These are phyloP conservation scores for Phrynocephalus versicolor DNA, from an alignment of 2,113 vertebrate species.

Conservation along the genomic window DNA sequence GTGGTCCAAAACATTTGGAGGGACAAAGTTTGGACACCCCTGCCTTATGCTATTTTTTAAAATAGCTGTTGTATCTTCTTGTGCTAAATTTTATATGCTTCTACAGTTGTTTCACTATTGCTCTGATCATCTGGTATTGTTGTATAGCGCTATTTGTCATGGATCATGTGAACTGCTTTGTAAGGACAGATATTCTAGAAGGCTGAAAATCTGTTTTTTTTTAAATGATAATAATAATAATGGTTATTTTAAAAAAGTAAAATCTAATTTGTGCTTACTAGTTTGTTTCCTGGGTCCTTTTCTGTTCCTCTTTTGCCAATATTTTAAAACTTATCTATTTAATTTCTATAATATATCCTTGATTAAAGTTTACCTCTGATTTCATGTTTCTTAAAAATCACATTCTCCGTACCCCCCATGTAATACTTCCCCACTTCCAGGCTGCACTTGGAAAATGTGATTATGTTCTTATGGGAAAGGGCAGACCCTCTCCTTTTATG, in stretches of 20 bases:
- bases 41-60: too few relatives aligned
- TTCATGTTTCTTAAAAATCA: not conserved
- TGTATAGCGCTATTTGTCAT: too few relatives aligned
- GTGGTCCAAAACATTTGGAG: too few relatives aligned
- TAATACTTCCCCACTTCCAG: not conserved
- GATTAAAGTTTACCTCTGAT: not conserved
- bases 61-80: too few relatives aligned
- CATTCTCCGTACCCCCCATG: not conserved
- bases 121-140: too few relatives aligned
- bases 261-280: not conserved
- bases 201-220: not conserved
- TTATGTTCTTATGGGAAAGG: slow-evolving; percentile 21
- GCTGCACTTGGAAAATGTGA: not conserved
- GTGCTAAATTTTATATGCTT: too few relatives aligned
- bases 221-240: not conserved
- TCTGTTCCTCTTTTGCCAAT: not conserved
- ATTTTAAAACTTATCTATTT: too few relatives aligned
- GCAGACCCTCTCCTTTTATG: slow-evolving; percentile 9
- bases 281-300: not conserved
- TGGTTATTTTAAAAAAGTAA: not conserved
- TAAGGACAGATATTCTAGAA: not conserved
- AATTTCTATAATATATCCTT: not conserved
- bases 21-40: too few relatives aligned
- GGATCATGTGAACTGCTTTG: too few relatives aligned
- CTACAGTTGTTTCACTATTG: too few relatives aligned